phyloP scores from a whole-genome alignment of 2,888 invertebrate species.

The Andrena fulva region DNA sequence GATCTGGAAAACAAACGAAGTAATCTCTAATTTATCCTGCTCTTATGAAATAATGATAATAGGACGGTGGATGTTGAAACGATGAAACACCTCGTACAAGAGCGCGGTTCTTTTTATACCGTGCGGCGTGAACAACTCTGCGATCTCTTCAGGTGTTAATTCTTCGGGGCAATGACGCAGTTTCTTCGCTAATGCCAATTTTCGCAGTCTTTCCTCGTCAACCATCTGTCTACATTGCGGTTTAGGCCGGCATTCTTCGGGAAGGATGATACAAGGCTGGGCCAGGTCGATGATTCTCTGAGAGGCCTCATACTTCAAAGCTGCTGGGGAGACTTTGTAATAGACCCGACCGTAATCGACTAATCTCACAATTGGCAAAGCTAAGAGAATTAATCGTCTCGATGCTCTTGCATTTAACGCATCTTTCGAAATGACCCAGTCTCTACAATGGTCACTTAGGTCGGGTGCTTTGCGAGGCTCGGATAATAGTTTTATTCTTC shows the following conservation, averaged over 20 bases:
- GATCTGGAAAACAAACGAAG: conserved; percentile 53
- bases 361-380: conserved; percentile 54
- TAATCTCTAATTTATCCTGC: background rate
- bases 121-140: conserved; percentile 64
- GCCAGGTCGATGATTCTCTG: conserved; percentile 68
- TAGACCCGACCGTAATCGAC: conserved; percentile 58
- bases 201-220: conserved; percentile 28
- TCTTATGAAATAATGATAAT: background rate
- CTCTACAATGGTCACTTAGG: conserved; percentile 32
- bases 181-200: conserved; percentile 58
- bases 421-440: conserved; percentile 44
- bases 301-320: conserved; percentile 70
- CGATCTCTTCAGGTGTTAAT: conserved; percentile 67
- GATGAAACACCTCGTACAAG: conserved; percentile 62
- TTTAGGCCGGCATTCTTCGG: conserved; percentile 58
- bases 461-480: conserved; percentile 40
- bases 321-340: conserved; percentile 66
- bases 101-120: conserved; percentile 71
- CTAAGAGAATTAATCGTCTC: conserved; percentile 59
- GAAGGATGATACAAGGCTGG: conserved; percentile 48
- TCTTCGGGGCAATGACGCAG: conserved; percentile 58
- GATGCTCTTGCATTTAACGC: conserved; percentile 62
- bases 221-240: background rate
- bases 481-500: conserved; percentile 63
- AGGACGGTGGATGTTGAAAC: background rate